These are phyloP conservation scores for Phoenicopterus ruber DNA, from an alignment of 2,113 vertebrate genomes.

Conservation along the genomic window DNA sequence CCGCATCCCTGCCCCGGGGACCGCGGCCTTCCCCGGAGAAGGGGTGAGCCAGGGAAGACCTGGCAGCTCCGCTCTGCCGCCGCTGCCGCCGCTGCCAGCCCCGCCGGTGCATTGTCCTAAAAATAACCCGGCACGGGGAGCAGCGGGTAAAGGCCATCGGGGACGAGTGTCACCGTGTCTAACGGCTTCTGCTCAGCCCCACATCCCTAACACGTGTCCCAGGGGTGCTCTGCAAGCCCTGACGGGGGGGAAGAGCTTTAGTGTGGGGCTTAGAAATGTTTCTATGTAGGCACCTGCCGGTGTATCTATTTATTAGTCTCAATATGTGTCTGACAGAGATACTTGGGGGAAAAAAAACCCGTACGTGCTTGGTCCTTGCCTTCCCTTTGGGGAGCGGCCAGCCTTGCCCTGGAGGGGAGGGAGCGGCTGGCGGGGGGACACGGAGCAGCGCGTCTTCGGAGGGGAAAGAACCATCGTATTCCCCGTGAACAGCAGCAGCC, in stretches of 20 bases:
- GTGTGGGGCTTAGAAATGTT: no score
- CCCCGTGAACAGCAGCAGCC: background rate
- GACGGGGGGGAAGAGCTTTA: background rate
- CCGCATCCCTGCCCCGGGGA: background rate
- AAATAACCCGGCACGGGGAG: background rate
- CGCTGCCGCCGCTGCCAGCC: background rate
- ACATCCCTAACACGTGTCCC: no score
- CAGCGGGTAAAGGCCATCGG: accelerated
- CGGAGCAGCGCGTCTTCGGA: accelerated
- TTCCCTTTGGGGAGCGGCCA: background rate
- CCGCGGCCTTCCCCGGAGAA: no score
- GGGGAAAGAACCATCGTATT: background rate
- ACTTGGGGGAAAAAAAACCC: no score
- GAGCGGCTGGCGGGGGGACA: background rate
- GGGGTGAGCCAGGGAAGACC: accelerated
- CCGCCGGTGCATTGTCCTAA: accelerated
- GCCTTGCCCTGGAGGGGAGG: background rate
- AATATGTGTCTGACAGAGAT: background rate
- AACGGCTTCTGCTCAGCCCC: no score
- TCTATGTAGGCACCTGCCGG: accelerated
- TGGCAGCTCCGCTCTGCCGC: background rate
- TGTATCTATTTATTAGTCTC: accelerated
- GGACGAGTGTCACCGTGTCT: background rate
- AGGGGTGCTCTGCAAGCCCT: background rate
- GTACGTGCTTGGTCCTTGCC: background rate